Base-by-base conservation (phyloP, 2,797 vertebrate genomes). In the Xiphorhynchus erythropygius region DNA sequence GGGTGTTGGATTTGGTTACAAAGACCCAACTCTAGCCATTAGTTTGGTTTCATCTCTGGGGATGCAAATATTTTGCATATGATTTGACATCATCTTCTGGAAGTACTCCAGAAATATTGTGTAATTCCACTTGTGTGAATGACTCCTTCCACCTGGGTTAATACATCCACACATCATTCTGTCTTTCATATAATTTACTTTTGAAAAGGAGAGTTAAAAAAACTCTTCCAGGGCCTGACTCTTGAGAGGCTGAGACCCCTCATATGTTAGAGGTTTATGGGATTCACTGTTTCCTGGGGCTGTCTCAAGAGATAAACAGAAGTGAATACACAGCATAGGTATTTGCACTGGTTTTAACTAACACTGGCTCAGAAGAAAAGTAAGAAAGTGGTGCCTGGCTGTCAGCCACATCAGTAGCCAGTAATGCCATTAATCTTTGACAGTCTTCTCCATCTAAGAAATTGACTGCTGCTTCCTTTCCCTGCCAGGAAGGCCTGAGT, bases 341-440 rank as follows among this genome's bases (percentile, higher is more conserved):
- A 93, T 91, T 81, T 96, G 56, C 64, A 97, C 89, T 94, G 95
- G 79, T 92, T 97, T 96, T 84, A 91, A 60, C 75, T 79, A 74
- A 78, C 87, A 84, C 96, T 96, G 94, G 68, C 68, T 93, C 71
- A 95, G 68, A 81, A 84, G 83, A 71, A 88, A 92, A 86, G 32
- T 81, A 65, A 92, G 84, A 85, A 86, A 71, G 39, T 65, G 18
- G 16, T 84, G 24, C 44, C 63, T 96, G 96, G 89, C 87, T 89
- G 53, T 52, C 12, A 5, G 88, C 83, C 89, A 96, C 85, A 68
- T 41, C 92, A 94, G 86, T 75, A 96, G 96, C 87, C 74, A 94
- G 21, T 49, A 97, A 89, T 93, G 88, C 70, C 93, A 97, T 97
- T 92, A 97, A 95, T 97, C 94, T 96, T 92, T 95, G 96, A 82